Percentiles rank a stretch among this genome's conserved stretches.
Evolutionary conservation across 2,888 invertebrate genomes (phyloP).

Genomic region (Rhyacophila evoluta): DNA sequence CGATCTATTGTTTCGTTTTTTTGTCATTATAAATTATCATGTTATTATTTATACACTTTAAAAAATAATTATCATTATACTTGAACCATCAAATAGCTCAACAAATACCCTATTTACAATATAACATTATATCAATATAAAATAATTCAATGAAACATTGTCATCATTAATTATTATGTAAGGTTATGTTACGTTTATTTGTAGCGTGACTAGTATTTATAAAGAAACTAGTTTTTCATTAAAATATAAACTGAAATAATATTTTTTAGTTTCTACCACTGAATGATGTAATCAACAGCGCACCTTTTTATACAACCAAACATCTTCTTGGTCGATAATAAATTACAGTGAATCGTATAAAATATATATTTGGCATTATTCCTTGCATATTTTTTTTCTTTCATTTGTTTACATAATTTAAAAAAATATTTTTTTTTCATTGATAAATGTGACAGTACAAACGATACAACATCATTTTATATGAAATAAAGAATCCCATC

Average conservation of each 20-base stretch:
- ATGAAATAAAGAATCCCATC: too few species aligned
- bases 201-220: not conserved
- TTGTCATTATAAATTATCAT: not conserved
- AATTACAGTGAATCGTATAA: too few species aligned
- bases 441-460: too few species aligned
- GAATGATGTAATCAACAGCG: not conserved
- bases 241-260: not conserved
- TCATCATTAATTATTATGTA: not conserved
- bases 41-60: not conserved
- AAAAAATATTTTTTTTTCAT: too few species aligned
- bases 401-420: too few species aligned
- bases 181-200: not conserved
- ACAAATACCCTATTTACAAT: not conserved
- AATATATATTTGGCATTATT: too few species aligned
- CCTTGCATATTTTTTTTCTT: too few species aligned
- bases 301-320: not conserved
- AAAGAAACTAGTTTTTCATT: not conserved
- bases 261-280: not conserved
- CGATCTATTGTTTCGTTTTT: not conserved
- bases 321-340: not conserved
- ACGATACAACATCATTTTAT: too few species aligned
- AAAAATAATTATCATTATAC: not conserved
- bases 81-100: not conserved
- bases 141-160: not conserved
- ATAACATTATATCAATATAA: not conserved